A percentile compares a stretch with the other conserved stretches of the same genome.
These are phyloP conservation scores for Tricholauxania praeusta DNA, from an alignment of 2,888 invertebrate genomes.

Conservation along the genomic window DNA sequence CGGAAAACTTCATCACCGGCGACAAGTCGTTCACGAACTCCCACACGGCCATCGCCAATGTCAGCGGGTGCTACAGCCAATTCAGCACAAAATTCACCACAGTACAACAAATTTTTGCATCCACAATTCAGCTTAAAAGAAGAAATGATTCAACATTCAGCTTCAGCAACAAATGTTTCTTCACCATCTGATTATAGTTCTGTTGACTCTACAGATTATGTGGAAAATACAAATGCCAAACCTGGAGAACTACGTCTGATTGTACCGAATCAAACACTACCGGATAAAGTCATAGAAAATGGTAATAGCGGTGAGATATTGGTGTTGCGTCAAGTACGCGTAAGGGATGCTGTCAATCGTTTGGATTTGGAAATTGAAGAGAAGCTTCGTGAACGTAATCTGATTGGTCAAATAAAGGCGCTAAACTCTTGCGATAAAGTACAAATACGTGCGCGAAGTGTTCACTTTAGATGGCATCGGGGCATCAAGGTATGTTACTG, in stretches of 20 bases:
- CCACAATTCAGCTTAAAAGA: constrained; percentile 68
- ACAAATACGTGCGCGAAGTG: constrained; percentile 81
- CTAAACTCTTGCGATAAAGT: constrained; percentile 72
- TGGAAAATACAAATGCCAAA: constrained; percentile 49
- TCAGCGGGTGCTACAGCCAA: constrained; percentile 66
- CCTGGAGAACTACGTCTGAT: constrained; percentile 56
- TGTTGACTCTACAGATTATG: constrained; percentile 59
- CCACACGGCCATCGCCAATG: constrained; percentile 66
- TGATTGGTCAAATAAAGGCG: constrained; percentile 76
- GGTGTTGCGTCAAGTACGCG: constrained; percentile 68
- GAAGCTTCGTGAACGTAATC: constrained; percentile 70
- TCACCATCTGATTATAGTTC: constrained; percentile 50
- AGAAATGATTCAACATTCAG: constrained; percentile 57
- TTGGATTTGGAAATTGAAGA: constrained; percentile 77
- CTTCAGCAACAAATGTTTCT: constrained; percentile 42
- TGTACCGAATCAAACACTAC: constrained; percentile 56
- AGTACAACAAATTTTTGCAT: constrained; percentile 63
- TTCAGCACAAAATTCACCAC: constrained; percentile 56
- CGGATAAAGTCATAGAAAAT: constrained; percentile 40
- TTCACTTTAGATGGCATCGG: constrained; percentile 94
- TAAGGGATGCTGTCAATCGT: constrained; percentile 69
- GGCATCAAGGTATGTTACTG: constrained; percentile 77
- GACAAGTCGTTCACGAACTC: constrained; percentile 64
- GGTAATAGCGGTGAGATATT: constrained; percentile 50
- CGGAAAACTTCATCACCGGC: constrained; percentile 67